These are phyloP conservation scores for Caenorhabditis virilis DNA, from an alignment of 2,888 invertebrate species.

Conservation along the genomic window DNA sequence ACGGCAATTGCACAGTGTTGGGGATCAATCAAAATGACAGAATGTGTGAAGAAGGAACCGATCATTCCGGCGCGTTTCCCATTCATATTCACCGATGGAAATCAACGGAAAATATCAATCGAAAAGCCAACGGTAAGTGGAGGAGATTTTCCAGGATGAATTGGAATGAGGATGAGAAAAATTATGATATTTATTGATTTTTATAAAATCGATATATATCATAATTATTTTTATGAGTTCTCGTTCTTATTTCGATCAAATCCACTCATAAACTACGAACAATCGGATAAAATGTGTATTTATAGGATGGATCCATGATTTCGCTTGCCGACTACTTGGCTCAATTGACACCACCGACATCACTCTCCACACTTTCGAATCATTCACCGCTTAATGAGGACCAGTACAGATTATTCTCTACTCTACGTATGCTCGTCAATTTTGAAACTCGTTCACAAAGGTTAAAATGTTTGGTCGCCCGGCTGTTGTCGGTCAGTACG, in stretches of 20 bases:
- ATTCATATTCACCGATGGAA: conserved; percentile 36
- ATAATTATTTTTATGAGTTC: no score
- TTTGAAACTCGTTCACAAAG: conserved; percentile 80
- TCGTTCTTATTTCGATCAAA: no score
- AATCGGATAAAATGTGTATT: no score
- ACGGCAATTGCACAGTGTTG: conserved; percentile 60
- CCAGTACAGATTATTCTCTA: conserved; percentile 72
- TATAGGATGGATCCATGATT: no score
- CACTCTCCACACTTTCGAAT: not conserved
- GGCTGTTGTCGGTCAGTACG: conserved; percentile 60
- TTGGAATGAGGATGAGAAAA: no score
- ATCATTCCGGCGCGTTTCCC: conserved; percentile 43
- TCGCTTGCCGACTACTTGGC: conserved; percentile 24
- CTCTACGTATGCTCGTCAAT: conserved; percentile 81
- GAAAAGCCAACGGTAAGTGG: no score
- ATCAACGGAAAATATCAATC: conserved; percentile 20
- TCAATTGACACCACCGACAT: conserved; percentile 22
- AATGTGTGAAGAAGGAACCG: conserved; percentile 38
- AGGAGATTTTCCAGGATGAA: no score
- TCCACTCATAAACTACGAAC: no score
- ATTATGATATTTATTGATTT: no score
- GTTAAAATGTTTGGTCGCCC: conserved; percentile 80
- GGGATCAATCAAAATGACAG: conserved; percentile 55
- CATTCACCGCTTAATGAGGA: conserved; percentile 30
- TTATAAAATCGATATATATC: no score